Percentiles rank a stretch among this genome's conserved stretches.
Evolutionary conservation across 2,888 invertebrate species (phyloP).

Genomic region (Oligia latruncula): DNA sequence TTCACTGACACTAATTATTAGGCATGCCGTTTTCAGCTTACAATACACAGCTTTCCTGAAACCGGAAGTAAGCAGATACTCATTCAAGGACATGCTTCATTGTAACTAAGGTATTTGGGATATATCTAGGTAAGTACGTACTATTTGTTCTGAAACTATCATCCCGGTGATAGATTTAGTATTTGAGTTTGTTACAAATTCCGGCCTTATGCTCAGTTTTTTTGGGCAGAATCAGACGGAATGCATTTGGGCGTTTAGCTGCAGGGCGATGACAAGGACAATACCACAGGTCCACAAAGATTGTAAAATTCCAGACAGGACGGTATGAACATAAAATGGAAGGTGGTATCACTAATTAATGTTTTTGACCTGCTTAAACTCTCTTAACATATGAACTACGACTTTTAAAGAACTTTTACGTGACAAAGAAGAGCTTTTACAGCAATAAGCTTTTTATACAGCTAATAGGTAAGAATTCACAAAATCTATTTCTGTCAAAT

Average conservation of each 20-base stretch:
- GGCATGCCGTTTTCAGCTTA: conserved; percentile 45
- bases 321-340: not conserved
- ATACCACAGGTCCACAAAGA: conserved; percentile 64
- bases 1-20: conserved; percentile 65
- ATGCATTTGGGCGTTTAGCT: conserved; percentile 69
- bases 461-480: not conserved
- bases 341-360: not conserved
- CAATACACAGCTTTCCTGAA: conserved; percentile 29
- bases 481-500: conserved; percentile 8
- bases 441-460: conserved; percentile 8
- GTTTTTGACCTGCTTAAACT: not conserved
- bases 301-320: conserved; percentile 50
- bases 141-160: not conserved
- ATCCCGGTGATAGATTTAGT: not conserved
- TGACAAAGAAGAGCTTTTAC: not conserved
- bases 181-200: conserved; percentile 4
- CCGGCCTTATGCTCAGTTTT: conserved; percentile 25
- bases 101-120: not conserved
- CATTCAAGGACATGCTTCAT: not conserved
- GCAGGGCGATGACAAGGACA: conserved; percentile 71
- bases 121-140: not conserved
- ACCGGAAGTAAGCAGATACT: conserved; percentile 26
- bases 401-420: not conserved
- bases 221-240: conserved; percentile 63
- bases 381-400: not conserved